Evolutionary conservation across 2,888 invertebrate species (phyloP), one percentile per base, ranked within the genome.

Genomic region (Atethmia centrago): DNA sequence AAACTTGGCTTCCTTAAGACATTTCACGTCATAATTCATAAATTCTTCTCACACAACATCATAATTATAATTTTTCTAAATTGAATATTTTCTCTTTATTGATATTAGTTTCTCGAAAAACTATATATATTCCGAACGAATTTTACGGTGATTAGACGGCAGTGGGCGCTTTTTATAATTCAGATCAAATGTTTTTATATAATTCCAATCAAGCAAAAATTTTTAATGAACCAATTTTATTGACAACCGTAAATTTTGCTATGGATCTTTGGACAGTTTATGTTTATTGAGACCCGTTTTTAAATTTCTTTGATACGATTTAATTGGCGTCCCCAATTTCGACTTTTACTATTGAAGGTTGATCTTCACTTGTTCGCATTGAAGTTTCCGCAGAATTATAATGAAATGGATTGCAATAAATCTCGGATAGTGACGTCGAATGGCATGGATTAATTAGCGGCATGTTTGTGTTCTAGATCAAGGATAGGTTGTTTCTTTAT

Each of bases 181-280:
- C 82, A 88, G 87, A 91, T 89, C 87, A 90, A 91, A 91, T 88
- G 87, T 88, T 89, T 89, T 90, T 87, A 88, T 88, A 88, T 87
- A 87, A 86, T 85, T 85, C 90, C 91, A 92, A 93, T 94, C 91
- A 92, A 88, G 91, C 90, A 86, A 91, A 91, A 88, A 87, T 88
- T 88, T 91, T 90, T 94, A 93, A 94, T 92, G 91, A 93, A 92
- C 90, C 88, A 85, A 88, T 91, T 90, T 93, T 92, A 92, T 92
- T 92, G 92, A 93, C 92, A 93, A 93, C 92, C 92, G 92, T 94
- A 92, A 93, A 93, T 90, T 91, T 91, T 83, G 88, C 91, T 90
- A 91, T 91, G 87, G 88, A 89, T 86, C 87, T 93, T 88, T 90
- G 90, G 90, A 90, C 90, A 91, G 88, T 92, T 93, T 90, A 92